phyloP scores from a whole-genome alignment of 2,888 invertebrate species.

The Isoperla grammatica region DNA sequence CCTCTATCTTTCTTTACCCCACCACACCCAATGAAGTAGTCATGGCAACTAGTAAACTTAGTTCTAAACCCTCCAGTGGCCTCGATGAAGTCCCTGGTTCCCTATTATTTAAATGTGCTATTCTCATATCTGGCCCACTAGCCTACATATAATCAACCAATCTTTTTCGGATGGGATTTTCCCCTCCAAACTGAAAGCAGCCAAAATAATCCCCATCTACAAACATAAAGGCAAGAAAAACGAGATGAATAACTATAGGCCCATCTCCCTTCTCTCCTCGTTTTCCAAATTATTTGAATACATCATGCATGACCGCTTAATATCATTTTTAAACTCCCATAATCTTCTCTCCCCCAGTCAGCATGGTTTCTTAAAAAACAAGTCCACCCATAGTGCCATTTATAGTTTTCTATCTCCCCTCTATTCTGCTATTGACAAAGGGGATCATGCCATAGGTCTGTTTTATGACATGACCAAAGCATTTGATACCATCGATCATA shows the following conservation, averaged over 20 bases:
- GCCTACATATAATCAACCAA: slow-evolving; percentile 11
- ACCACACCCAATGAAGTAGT: background rate
- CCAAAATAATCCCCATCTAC: no score
- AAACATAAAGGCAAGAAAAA: no score
- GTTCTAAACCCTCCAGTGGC: background rate
- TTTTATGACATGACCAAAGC: slow-evolving; percentile 22
- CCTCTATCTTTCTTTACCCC: background rate
- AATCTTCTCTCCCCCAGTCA: no score
- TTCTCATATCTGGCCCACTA: background rate
- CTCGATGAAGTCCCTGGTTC: slow-evolving; percentile 7
- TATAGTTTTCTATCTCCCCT: slow-evolving; percentile 5
- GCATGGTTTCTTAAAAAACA: no score
- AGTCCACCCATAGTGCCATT: slow-evolving; percentile 14
- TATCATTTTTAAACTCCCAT: no score
- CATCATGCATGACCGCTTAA: no score
- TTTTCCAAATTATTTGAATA: no score
- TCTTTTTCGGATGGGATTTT: background rate
- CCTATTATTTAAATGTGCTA: background rate
- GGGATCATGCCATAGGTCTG: slow-evolving; percentile 5
- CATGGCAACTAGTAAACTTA: background rate
- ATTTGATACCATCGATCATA: no score
- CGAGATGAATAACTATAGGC: no score
- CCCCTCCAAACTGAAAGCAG: no score
- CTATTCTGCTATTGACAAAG: slow-evolving; percentile 1
- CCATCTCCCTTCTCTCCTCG: no score